Conservation (phyloP, 2,113 vertebrate species). For the Terrapene triunguis region DNA sequence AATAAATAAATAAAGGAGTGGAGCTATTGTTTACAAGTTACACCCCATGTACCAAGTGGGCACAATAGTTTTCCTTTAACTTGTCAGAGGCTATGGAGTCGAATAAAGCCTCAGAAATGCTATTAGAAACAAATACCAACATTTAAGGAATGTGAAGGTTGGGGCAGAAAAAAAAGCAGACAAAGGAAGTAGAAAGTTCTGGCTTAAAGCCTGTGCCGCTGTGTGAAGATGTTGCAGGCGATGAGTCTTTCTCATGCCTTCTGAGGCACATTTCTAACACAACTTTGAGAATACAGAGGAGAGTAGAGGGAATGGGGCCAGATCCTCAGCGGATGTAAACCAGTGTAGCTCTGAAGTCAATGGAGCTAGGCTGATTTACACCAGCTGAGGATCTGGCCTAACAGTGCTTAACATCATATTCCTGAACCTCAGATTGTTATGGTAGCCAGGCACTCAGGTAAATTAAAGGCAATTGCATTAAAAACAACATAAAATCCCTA, state of each 20-base stretch:
- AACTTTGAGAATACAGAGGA: not conserved
- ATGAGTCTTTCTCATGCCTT: not conserved
- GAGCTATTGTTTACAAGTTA: slow-evolving; percentile 66
- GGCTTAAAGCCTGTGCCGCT: not conserved
- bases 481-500: not conserved
- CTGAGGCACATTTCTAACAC: not conserved
- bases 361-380: not conserved
- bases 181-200: slow-evolving; percentile 26
- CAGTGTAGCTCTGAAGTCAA: not conserved
- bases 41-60: slow-evolving; percentile 73
- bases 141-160: slow-evolving; percentile 38
- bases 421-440: not conserved
- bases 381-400: not conserved
- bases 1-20: slow-evolving; percentile 61
- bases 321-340: fast-evolving
- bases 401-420: fast-evolving
- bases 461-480: not conserved
- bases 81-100: slow-evolving; percentile 20
- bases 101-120: slow-evolving; percentile 38
- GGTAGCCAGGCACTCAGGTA: not conserved
- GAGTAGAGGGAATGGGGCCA: not conserved
- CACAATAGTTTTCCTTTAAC: slow-evolving; percentile 57
- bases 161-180: not conserved
- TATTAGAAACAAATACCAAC: slow-evolving; percentile 11
- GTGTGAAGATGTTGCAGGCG: fast-evolving